A percentile compares a stretch with the other conserved stretches of the same genome.
These are phyloP conservation scores for Asarcornis scutulata DNA, from an alignment of 2,113 vertebrate genomes.

Conservation along the genomic window DNA sequence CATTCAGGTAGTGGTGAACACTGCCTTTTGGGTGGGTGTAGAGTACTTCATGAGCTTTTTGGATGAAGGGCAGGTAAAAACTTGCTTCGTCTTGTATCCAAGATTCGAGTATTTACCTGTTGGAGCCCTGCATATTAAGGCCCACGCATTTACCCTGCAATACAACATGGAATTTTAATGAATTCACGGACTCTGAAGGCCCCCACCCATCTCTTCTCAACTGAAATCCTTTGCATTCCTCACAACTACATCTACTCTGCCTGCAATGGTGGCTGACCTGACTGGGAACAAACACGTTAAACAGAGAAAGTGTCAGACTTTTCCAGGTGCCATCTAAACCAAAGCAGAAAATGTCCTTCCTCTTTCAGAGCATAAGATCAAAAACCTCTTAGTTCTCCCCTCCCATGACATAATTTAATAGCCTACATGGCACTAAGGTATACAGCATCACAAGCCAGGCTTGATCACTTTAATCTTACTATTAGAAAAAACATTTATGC, in stretches of 20 bases:
- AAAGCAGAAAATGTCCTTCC: background rate
- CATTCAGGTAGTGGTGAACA: background rate
- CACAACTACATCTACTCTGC: background rate
- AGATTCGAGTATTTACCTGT: constrained; percentile 73
- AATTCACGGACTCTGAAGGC: constrained; percentile 25
- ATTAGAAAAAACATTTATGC: background rate
- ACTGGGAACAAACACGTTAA: background rate
- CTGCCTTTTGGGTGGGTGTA: constrained; percentile 44
- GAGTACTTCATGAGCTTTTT: constrained; percentile 23
- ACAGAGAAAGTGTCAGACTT: background rate
- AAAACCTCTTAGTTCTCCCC: background rate
- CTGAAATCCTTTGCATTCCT: constrained; percentile 30
- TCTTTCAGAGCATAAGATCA: background rate
- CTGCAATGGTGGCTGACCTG: background rate
- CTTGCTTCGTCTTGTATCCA: constrained; percentile 46
- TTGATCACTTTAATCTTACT: background rate
- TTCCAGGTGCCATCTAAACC: background rate
- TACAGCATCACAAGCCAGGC: background rate
- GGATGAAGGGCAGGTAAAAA: constrained; percentile 71
- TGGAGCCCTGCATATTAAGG: constrained; percentile 55
- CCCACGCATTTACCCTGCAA: constrained; percentile 55
- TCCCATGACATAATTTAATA: background rate
- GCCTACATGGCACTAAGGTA: background rate
- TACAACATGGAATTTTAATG: constrained; percentile 59
- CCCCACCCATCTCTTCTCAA: constrained; percentile 33